Percentiles rank a stretch among this genome's conserved stretches.
phyloP scores from a whole-genome alignment of 2,797 vertebrate genomes.

The Acropternis orthonyx region DNA sequence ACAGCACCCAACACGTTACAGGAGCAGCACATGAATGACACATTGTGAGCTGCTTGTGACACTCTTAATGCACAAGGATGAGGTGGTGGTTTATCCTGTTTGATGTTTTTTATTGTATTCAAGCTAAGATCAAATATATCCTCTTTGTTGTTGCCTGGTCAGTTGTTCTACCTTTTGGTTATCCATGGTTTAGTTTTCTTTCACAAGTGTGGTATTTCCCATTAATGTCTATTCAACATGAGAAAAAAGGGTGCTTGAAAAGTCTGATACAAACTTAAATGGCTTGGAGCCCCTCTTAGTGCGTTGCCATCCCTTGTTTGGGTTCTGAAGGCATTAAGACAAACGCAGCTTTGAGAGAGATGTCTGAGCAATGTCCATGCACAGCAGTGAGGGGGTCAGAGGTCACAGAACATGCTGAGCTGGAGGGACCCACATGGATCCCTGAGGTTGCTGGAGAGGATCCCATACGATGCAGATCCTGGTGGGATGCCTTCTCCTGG shows the following conservation, averaged over 20 bases:
- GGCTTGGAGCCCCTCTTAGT: neutral
- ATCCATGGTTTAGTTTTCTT: neutral
- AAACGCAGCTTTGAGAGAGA: neutral
- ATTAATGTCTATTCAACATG: neutral
- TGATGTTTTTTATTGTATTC: neutral
- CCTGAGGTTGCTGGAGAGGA: too few relatives aligned
- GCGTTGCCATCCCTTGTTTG: neutral
- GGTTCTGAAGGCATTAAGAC: neutral
- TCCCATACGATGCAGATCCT: rapidly evolving
- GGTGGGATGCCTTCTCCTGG: neutral
- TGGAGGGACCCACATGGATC: too few relatives aligned
- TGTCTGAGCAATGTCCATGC: rapidly evolving
- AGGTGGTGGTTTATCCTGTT: neutral
- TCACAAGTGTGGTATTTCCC: neutral
- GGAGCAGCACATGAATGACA: neutral
- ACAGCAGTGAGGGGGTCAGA: neutral
- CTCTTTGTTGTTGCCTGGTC: neutral
- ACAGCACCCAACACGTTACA: neutral
- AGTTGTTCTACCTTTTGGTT: neutral
- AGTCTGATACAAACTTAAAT: neutral
- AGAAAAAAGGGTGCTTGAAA: neutral
- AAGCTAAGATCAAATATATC: neutral
- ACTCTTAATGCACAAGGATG: neutral
- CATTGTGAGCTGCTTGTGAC: neutral
- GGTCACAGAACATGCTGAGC: too few relatives aligned